phyloP scores from a whole-genome alignment of 2,888 invertebrate genomes.

The Girardia tigrina region DNA sequence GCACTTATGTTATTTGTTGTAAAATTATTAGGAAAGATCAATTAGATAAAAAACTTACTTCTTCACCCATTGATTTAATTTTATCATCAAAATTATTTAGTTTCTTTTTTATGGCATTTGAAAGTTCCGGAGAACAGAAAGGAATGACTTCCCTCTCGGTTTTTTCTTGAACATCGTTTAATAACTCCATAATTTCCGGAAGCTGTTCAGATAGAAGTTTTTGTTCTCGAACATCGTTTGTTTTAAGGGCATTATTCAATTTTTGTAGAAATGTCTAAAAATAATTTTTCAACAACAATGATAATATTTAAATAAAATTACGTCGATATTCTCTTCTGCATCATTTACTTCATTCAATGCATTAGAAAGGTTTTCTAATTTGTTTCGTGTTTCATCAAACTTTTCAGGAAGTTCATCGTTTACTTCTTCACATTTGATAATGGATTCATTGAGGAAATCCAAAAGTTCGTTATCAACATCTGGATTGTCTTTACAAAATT shows the following conservation, averaged over 20 bases:
- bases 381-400: background rate
- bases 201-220: background rate
- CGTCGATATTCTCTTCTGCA: background rate
- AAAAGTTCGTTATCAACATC: background rate
- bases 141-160: background rate
- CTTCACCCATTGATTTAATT: background rate
- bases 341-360: background rate
- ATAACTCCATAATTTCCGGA: background rate
- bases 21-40: background rate
- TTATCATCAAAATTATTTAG: background rate
- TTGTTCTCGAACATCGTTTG: background rate
- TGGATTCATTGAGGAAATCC: background rate
- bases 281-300: background rate
- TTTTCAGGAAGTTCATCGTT: background rate
- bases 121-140: background rate
- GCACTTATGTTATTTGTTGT: too few relatives aligned
- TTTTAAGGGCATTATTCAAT: background rate
- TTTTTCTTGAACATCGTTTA: background rate
- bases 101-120: background rate
- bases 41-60: background rate
- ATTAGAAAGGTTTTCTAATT: background rate
- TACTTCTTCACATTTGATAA: background rate
- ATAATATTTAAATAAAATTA: background rate
- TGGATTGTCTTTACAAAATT: slow-evolving; percentile 19
- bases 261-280: background rate